Conservation (phyloP, 2,797 vertebrate genomes). For the Tinamus major region DNA sequence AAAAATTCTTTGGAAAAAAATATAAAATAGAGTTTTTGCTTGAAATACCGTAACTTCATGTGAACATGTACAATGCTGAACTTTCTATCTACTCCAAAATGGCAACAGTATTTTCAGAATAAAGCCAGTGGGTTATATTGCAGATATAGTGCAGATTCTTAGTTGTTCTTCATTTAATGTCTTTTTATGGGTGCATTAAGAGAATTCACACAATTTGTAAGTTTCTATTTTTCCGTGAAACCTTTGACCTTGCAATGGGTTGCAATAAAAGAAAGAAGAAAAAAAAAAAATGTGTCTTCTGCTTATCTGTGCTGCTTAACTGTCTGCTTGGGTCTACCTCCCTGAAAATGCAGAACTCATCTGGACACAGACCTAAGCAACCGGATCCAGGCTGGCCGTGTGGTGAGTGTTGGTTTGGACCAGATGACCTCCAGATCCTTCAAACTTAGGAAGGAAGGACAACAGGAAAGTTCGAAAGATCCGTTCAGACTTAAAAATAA, state of each 20-base stretch:
- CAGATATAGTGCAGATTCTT: conserved; percentile 68
- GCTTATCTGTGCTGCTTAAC: not conserved
- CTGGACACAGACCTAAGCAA: not conserved
- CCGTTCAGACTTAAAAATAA: not conserved
- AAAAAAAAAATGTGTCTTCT: conserved; percentile 53
- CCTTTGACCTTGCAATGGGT: conserved; percentile 78
- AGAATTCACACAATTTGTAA: conserved; percentile 77
- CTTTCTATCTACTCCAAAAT: conserved; percentile 77
- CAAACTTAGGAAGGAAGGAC: too few species aligned
- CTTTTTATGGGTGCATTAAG: conserved; percentile 76
- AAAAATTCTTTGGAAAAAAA: conserved; percentile 71
- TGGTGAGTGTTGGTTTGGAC: not conserved
- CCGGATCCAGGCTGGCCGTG: not conserved
- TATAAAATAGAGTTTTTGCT: conserved; percentile 66
- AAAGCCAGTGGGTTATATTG: conserved; percentile 74
- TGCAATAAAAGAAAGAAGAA: conserved; percentile 77
- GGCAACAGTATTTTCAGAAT: conserved; percentile 81
- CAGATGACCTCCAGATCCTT: not conserved
- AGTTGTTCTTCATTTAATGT: conserved; percentile 72
- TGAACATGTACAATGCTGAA: conserved; percentile 75
- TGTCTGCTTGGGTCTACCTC: not conserved
- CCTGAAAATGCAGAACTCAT: not conserved
- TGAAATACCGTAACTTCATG: conserved; percentile 77
- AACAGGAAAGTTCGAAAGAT: not conserved
- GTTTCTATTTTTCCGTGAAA: conserved; percentile 79